Conservation (phyloP, 1,140 invertebrate species). For the Macrobrachium nipponense region DNA sequence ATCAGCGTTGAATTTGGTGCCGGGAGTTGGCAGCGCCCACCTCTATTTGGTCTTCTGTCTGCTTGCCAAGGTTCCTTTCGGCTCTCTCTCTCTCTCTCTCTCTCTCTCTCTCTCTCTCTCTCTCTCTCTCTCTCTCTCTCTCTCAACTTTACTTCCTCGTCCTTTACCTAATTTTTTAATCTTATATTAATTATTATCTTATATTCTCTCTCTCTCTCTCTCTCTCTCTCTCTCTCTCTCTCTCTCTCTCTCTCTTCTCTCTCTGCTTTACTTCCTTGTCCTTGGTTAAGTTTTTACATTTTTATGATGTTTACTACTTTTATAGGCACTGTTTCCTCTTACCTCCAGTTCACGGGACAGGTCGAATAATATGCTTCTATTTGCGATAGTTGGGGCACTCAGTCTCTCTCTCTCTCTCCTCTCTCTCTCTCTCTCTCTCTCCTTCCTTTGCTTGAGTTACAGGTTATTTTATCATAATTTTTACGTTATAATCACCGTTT, state of each 20-base stretch:
- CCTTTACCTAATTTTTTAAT: neutral
- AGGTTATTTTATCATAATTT: neutral
- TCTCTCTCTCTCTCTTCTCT: neutral
- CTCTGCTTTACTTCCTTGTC: neutral
- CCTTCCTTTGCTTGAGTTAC: neutral
- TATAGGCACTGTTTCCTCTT: no score
- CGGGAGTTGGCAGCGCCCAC: no score
- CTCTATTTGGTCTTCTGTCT: no score
- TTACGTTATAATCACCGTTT: neutral
- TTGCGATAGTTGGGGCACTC: neutral
- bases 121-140: neutral
- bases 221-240: neutral
- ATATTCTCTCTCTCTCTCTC: neutral
- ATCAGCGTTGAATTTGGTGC: no score
- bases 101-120: neutral
- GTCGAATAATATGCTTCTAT: no score
- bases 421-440: conserved; percentile 21
- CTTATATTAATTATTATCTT: neutral
- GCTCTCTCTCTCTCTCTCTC: neutral
- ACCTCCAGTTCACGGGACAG: no score
- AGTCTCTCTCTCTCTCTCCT: neutral
- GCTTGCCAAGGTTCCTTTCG: no score
- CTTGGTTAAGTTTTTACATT: no score
- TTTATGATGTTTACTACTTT: no score
- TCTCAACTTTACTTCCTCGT: neutral